Percentiles rank a stretch among this genome's conserved stretches.
These are phyloP conservation scores for Urocitellus parryii DNA, from an alignment of 2,113 vertebrate genomes.

Conservation along the genomic window DNA sequence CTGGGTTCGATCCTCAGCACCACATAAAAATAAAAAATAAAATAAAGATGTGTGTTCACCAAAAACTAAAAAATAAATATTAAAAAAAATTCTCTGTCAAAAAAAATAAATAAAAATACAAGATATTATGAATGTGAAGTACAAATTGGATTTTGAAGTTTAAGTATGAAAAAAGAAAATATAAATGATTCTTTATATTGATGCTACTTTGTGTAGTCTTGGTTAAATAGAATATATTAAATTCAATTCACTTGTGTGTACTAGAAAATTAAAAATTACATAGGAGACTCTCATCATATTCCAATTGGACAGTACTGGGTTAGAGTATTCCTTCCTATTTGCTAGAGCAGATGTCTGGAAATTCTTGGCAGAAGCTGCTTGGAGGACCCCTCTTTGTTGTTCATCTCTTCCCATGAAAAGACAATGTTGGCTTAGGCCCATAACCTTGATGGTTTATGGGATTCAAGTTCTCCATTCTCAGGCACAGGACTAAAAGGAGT, in stretches of 20 bases:
- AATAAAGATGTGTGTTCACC: too few relatives aligned
- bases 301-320: background rate
- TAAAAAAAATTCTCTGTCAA: too few relatives aligned
- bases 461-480: background rate
- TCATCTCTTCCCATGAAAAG: background rate
- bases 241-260: background rate
- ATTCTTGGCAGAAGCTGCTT: background rate
- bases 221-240: background rate
- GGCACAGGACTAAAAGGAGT: background rate
- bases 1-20: too few relatives aligned
- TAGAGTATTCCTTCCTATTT: background rate
- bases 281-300: background rate
- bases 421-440: background rate
- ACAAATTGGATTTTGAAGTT: background rate
- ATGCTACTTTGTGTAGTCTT: background rate
- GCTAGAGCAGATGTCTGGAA: background rate
- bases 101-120: too few relatives aligned
- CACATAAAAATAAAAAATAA: too few relatives aligned
- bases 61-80: too few relatives aligned
- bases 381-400: background rate
- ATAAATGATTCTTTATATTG: background rate
- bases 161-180: background rate
- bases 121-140: background rate
- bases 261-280: background rate
- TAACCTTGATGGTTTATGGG: background rate